Conservation (phyloP, 1,140 invertebrate species). For the Adoxophyes honmai region DNA sequence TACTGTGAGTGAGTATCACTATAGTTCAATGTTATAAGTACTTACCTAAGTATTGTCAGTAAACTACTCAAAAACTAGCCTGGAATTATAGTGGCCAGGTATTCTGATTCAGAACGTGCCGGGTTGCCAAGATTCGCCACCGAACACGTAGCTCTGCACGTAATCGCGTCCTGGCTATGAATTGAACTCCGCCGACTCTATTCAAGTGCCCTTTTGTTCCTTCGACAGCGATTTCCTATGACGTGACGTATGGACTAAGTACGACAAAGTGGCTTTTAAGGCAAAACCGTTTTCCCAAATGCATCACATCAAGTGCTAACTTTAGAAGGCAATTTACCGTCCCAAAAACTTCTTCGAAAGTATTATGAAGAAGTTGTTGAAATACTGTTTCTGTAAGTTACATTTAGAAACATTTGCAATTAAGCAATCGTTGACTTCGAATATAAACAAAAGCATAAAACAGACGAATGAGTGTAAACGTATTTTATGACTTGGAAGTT, state of each 20-base stretch:
- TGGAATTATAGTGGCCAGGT: neutral
- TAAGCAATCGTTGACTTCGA: neutral
- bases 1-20: no score
- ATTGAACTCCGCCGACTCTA: neutral
- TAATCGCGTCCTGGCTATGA: neutral
- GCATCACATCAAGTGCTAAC: no score
- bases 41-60: no score
- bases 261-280: no score
- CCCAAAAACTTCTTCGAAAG: neutral
- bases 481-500: neutral
- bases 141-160: no score
- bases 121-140: neutral
- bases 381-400: neutral
- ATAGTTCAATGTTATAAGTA: no score
- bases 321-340: no score
- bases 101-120: neutral
- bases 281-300: no score
- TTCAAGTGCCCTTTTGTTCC: constrained; percentile 8
- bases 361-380: neutral
- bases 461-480: neutral
- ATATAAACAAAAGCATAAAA: constrained; percentile 1
- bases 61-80: no score
- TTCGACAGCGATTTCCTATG: neutral
- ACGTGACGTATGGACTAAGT: neutral
- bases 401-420: constrained; percentile 5